Base-by-base conservation (phyloP, 2,888 invertebrate species). In the Phoenoteleia sp. region DNA sequence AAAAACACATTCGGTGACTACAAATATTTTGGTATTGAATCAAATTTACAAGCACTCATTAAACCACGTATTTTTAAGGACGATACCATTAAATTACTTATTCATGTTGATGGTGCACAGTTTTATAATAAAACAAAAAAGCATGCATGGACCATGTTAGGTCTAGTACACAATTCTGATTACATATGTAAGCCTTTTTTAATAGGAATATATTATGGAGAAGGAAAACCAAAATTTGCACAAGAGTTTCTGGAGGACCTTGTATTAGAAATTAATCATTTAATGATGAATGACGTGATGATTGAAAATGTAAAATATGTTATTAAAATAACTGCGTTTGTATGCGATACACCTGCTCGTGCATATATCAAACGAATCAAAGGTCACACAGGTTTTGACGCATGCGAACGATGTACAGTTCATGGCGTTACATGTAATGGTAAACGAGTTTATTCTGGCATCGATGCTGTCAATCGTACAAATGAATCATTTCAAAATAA, bases 401-500 rank as follows among this genome's bases (percentile, higher is more conserved):
- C n/a, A n/a, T n/a, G n/a, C n/a, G n/a, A n/a, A n/a, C n/a, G n/a
- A n/a, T n/a, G n/a, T n/a, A n/a, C n/a, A n/a, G n/a, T n/a, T n/a
- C n/a, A n/a, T n/a, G n/a, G n/a, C n/a, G n/a, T n/a, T n/a, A n/a
- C n/a, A n/a, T n/a, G n/a, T n/a, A n/a, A n/a, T n/a, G n/a, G n/a
- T n/a, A n/a, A 29, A 56, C n/a, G 27, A 56, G 56, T 56, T 29
- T 29, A 29, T 11, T 15, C 11, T 27, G 21, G 29, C 29, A 2
- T 56, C 6, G 17, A 56, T 56, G 33, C 29, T 29, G 7, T 21
- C 5, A 17, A 56, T 4, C 56, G 56, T 9, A 56, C 56, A 29
- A 15, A 56, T 11, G 56, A 56, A 13, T 56, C 56, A 56, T 56
- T 56, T 29, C n/a, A n/a, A 21, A 29, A 56, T 29, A 56, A 29